Conservation (phyloP, 1,140 invertebrate genomes). For the Saxidomus purpurata region DNA sequence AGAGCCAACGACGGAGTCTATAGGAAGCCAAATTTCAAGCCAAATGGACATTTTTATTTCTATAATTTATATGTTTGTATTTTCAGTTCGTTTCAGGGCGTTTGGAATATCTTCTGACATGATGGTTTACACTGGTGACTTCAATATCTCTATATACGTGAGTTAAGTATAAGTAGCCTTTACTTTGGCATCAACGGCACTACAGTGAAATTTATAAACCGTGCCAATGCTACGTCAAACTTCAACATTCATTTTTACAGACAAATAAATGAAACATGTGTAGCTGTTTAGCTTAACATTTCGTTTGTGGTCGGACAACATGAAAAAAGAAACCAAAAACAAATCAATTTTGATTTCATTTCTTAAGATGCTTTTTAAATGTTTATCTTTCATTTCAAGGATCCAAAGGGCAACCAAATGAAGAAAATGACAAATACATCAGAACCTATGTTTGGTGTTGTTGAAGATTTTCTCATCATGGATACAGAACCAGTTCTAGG, state of each 20-base stretch:
- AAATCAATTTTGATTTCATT: background rate
- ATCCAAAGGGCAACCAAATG: conserved; percentile 57
- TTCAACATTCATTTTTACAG: too few species aligned
- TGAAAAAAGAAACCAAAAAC: background rate
- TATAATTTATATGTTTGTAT: background rate
- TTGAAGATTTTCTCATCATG: conserved; percentile 52
- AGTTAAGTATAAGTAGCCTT: too few species aligned
- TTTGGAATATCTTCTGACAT: conserved; percentile 54
- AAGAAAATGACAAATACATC: conserved; percentile 45
- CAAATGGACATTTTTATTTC: background rate
- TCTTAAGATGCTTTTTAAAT: background rate
- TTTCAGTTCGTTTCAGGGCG: conserved; percentile 51
- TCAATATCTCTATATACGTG: conserved; percentile 13
- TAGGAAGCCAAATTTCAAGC: too few species aligned
- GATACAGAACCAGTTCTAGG: conserved; percentile 55
- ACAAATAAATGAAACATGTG: too few species aligned
- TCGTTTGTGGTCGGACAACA: background rate
- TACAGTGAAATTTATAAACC: too few species aligned
- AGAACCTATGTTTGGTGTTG: conserved; percentile 24
- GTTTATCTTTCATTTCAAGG: conserved; percentile 11
- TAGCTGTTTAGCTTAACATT: background rate
- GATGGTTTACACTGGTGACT: conserved; percentile 44
- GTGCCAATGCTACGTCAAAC: too few species aligned
- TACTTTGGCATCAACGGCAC: too few species aligned
- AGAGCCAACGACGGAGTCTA: too few species aligned